Evolutionary conservation across 2,797 vertebrate genomes (phyloP).

Genomic region (Phoeniculus purpureus): DNA sequence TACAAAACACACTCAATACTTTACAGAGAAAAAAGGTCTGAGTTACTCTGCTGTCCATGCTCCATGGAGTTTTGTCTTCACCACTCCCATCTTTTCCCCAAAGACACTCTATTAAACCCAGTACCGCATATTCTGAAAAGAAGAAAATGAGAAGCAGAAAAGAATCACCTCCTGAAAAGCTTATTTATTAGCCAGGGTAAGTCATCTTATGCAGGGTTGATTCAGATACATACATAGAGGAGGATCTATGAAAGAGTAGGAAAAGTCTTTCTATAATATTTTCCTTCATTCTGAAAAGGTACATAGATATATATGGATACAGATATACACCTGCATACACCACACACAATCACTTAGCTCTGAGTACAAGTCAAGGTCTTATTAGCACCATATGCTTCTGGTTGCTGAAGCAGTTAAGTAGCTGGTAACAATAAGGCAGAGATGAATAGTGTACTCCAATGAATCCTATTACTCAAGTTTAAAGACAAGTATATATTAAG

Average conservation of each 20-base stretch:
- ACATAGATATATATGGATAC: neutral
- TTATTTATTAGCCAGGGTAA: conserved; percentile 22
- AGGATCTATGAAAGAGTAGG: neutral
- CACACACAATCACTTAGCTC: neutral
- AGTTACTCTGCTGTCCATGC: neutral
- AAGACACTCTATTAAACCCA: neutral
- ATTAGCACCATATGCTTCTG: neutral
- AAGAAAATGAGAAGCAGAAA: neutral
- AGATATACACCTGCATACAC: neutral
- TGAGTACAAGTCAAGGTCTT: neutral
- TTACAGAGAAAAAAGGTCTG: neutral
- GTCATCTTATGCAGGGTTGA: neutral
- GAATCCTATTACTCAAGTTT: neutral
- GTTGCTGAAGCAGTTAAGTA: neutral
- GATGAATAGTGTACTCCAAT: neutral
- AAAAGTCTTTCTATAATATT: neutral
- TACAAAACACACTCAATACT: neutral
- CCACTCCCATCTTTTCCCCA: neutral
- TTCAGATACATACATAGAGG: neutral
- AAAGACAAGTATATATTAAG: neutral
- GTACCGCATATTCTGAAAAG: neutral
- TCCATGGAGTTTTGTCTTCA: neutral
- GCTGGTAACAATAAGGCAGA: neutral
- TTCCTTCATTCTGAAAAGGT: neutral
- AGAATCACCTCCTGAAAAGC: neutral